Evolutionary conservation across 2,888 invertebrate species (phyloP).

Genomic region (Drosophila rubida): DNA sequence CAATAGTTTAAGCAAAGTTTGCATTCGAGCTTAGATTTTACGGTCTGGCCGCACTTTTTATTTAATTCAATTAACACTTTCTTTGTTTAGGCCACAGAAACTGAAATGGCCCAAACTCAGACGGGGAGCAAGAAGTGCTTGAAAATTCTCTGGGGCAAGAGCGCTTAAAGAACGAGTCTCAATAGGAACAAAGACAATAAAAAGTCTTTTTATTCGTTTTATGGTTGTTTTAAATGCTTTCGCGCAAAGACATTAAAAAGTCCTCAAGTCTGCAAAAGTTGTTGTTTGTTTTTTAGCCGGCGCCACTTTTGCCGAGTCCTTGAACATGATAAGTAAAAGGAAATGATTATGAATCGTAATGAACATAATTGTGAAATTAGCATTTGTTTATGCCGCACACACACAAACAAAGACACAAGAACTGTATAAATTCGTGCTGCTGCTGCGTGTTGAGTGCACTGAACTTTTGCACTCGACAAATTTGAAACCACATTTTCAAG

Average conservation of each 20-base stretch:
- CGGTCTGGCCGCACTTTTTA: slow-evolving; percentile 9
- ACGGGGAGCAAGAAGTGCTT: background rate
- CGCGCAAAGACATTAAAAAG: slow-evolving; percentile 65
- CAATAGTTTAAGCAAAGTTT: background rate
- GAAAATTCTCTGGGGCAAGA: slow-evolving; percentile 22
- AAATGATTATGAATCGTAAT: slow-evolving; percentile 58
- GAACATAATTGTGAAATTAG: slow-evolving; percentile 58
- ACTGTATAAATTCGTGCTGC: background rate
- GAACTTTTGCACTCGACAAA: slow-evolving; percentile 22
- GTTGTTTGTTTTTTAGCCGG: slow-evolving; percentile 36
- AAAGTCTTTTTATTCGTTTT: slow-evolving; percentile 56
- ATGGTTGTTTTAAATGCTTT: slow-evolving; percentile 67
- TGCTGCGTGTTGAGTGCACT: slow-evolving; percentile 32
- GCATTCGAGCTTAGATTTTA: background rate
- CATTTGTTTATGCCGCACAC: slow-evolving; percentile 19
- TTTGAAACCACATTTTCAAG: slow-evolving; percentile 7
- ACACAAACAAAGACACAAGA: background rate
- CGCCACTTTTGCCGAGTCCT: slow-evolving; percentile 23
- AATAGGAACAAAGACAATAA: slow-evolving; percentile 57
- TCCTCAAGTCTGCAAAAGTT: slow-evolving; percentile 57
- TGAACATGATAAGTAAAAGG: slow-evolving; percentile 30
- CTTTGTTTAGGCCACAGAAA: slow-evolving; percentile 35
- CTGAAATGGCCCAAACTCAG: background rate
- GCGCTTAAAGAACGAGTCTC: slow-evolving; percentile 17
- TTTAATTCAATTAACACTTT: slow-evolving; percentile 65